These are phyloP conservation scores for Spodoptera littoralis DNA, from an alignment of 2,888 invertebrate species.

Conservation along the genomic window DNA sequence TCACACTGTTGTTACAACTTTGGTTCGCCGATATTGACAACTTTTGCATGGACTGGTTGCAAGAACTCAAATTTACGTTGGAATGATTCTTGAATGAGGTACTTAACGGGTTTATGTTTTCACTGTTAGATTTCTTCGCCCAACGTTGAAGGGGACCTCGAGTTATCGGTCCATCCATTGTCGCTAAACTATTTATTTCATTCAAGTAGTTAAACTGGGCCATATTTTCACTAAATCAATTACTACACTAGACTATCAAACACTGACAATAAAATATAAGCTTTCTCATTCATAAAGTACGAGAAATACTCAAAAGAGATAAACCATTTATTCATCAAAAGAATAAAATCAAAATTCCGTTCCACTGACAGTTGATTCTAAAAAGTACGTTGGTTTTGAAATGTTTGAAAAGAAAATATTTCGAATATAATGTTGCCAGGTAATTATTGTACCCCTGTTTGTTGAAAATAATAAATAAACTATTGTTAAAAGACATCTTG, in stretches of 20 bases:
- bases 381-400: slow-evolving; percentile 49
- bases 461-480: not conserved
- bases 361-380: slow-evolving; percentile 28
- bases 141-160: slow-evolving; percentile 94
- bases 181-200: slow-evolving; percentile 93
- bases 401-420: slow-evolving; percentile 28
- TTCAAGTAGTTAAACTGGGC: slow-evolving; percentile 94
- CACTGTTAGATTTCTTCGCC: slow-evolving; percentile 92
- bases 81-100: slow-evolving; percentile 82
- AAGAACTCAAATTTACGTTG: slow-evolving; percentile 88
- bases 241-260: slow-evolving; percentile 27
- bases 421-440: slow-evolving; percentile 38
- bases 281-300: slow-evolving; percentile 45
- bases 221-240: slow-evolving; percentile 83
- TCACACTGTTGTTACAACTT: slow-evolving; percentile 86
- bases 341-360: slow-evolving; percentile 42
- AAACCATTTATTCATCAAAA: slow-evolving; percentile 43
- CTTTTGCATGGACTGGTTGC: slow-evolving; percentile 91
- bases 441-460: not conserved
- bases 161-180: slow-evolving; percentile 93
- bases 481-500: too few species aligned
- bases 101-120: slow-evolving; percentile 87
- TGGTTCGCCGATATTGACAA: slow-evolving; percentile 89
- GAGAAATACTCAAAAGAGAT: slow-evolving; percentile 44
- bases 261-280: slow-evolving; percentile 33